These are phyloP conservation scores for Pseudachorutes palmiensis DNA, from an alignment of 1,140 invertebrate genomes.

Conservation along the genomic window DNA sequence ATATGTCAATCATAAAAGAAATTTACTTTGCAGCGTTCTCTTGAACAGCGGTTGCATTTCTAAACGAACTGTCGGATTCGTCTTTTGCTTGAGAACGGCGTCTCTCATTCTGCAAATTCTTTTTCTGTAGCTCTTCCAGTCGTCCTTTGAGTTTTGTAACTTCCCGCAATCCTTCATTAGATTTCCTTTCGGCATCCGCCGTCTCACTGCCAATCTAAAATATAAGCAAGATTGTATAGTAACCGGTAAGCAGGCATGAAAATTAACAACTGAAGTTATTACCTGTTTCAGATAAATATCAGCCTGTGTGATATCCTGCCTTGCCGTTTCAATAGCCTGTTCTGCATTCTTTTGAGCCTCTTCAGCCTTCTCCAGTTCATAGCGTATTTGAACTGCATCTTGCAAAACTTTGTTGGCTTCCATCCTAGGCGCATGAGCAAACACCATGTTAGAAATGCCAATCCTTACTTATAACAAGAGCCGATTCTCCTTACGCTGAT, in stretches of 20 bases:
- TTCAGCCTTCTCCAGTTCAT: conserved; percentile 58
- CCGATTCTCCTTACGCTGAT: conserved; percentile 61
- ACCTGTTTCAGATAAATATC: conserved; percentile 61
- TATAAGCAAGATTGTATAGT: conserved; percentile 10
- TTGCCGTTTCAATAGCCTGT: conserved; percentile 67
- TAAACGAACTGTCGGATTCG: conserved; percentile 49
- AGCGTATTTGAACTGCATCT: conserved; percentile 51
- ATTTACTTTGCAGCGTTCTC: conserved; percentile 42
- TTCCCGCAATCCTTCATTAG: conserved; percentile 59
- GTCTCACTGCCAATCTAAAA: conserved; percentile 60
- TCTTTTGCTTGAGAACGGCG: conserved; percentile 52
- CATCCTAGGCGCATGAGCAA: no score
- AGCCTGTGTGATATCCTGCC: conserved; percentile 64
- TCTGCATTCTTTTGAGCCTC: conserved; percentile 68
- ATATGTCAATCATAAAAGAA: neutral
- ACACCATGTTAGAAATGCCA: no score
- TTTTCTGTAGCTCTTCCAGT: conserved; percentile 62
- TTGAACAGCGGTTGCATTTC: conserved; percentile 52
- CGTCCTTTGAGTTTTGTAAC: conserved; percentile 58
- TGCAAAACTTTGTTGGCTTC: conserved; percentile 50
- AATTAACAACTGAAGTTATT: conserved; percentile 14
- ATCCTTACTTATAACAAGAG: conserved; percentile 25
- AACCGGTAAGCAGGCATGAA: no score
- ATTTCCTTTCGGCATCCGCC: conserved; percentile 60
- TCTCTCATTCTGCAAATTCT: conserved; percentile 64